Evolutionary conservation across 2,888 invertebrate species (phyloP), one percentile per base, ranked within the genome.

Genomic region (Cheilosia vulpina): DNA sequence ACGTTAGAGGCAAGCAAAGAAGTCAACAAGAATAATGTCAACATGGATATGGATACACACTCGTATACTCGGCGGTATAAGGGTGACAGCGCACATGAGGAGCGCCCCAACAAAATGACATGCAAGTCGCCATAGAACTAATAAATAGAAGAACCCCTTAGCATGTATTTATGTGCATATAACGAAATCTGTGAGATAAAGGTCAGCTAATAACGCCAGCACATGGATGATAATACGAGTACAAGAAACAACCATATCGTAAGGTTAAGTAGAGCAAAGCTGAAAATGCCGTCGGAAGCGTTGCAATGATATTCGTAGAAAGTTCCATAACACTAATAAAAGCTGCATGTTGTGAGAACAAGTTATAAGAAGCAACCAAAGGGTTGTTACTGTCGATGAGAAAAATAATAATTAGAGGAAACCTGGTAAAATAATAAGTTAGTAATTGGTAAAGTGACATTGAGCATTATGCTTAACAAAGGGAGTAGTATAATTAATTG

Each of bases 1-100:
- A 15, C 9, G 19, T 47, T 45, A 63, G 31, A 19, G 57, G 53
- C 63, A 31, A 55, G 45, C 55, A 31, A 55, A 55, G 55, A 55
- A 73, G 73, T 73, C 63, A 63, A 73, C 63, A 52, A 43, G 55
- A 63, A 17, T 45, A 63, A 45, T 45, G 71, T 72, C 52, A 72
- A 72, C 71, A 60, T 38, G 27, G 60, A 58, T 52, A n/a, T 34
- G 27, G 60, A 60, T 53, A 62, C 17, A 27, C 15, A 27, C 21
- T 17, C 13, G 6, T 24, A 5, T 0, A 24, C 15, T 15, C n/a
- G 31, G 2, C 41, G 13, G 7, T 24, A 34, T 17, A 57, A 43
- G 43, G 13, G 17, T 9, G 17, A 55, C 63, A 73, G 31, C 17
- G 38, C n/a, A 45, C 62, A 66, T n/a, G 52, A 63, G n/a, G 9